phyloP scores from a whole-genome alignment of 2,888 invertebrate genomes.

The Melikaiella ostensackeni region DNA sequence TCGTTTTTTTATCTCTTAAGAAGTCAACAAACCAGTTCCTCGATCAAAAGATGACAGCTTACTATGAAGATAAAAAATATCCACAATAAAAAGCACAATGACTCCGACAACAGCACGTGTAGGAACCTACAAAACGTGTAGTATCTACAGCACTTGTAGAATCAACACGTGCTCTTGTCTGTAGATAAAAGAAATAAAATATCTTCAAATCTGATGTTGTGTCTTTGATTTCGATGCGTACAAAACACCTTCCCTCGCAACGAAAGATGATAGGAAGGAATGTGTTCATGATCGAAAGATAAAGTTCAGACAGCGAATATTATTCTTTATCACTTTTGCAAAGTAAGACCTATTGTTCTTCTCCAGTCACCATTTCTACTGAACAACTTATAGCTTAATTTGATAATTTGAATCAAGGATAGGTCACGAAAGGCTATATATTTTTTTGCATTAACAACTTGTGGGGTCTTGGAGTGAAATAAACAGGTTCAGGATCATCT shows the following conservation, averaged over 20 bases:
- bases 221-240: neutral
- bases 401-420: neutral
- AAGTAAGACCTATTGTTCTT: neutral
- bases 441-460: neutral
- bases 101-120: neutral
- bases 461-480: neutral
- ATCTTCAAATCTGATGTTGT: neutral
- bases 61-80: neutral
- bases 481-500: neutral
- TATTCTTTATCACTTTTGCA: neutral
- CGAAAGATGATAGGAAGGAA: conserved; percentile 10
- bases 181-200: too few species aligned
- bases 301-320: neutral
- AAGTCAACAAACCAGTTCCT: conserved; percentile 6
- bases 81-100: neutral
- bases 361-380: neutral
- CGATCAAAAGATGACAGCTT: neutral
- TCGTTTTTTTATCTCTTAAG: neutral
- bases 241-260: neutral
- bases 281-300: conserved; percentile 11
- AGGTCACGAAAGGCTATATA: neutral
- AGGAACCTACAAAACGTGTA: too few species aligned
- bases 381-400: neutral
- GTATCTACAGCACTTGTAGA: too few species aligned
- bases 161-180: too few species aligned